Evolutionary conservation across 2,113 vertebrate genomes (phyloP), one percentile per base, ranked within the genome.

Genomic region (Syngnathus floridae): DNA sequence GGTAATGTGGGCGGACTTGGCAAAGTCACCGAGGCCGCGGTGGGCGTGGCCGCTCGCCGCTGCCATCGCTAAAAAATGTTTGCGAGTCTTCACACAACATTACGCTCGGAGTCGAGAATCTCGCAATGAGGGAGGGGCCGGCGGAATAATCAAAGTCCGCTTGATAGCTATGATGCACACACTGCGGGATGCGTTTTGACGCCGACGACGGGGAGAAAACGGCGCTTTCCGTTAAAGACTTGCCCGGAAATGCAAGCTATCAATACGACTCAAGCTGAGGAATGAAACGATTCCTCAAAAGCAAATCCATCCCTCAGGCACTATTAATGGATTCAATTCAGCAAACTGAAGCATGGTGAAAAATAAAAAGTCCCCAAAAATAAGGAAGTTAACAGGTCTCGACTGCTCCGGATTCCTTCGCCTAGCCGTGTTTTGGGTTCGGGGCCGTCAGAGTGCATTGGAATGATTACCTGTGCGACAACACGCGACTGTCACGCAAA

Each of bases 51-150:
- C 37, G 54, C 62, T 58, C 52, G 71, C 77, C 59, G 21, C 69
- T 67, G 77, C 74, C 78, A 74, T 31, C 26, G 26, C 26, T n/a
- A n/a, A n/a, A n/a, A n/a, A n/a, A 88, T 86, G 82, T 73, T 87
- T 80, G 65, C 77, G 58, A 70, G 58, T 57, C 72, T 67, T 78
- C 63, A 67, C 66, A 66, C 71, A 70, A 61, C 49, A 38, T 59
- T 74, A 72, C 69, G 72, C 72, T 77, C 4, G 6, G 43, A 60
- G 41, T 61, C 22, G 26, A 5, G 19, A 41, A 36, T 65, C 61
- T 48, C 21, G n/a, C 51, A 71, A 69, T 41, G 62, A 70, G 61
- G 61, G 62, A 64, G 21, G 36, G 41, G 21, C 55, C 55, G 7
- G 52, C 46, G 35, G 81, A 68, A 83, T 73, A 55, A 62, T 65